phyloP scores from a whole-genome alignment of 2,888 invertebrate genomes.

The Lasioglossum vierecki region DNA sequence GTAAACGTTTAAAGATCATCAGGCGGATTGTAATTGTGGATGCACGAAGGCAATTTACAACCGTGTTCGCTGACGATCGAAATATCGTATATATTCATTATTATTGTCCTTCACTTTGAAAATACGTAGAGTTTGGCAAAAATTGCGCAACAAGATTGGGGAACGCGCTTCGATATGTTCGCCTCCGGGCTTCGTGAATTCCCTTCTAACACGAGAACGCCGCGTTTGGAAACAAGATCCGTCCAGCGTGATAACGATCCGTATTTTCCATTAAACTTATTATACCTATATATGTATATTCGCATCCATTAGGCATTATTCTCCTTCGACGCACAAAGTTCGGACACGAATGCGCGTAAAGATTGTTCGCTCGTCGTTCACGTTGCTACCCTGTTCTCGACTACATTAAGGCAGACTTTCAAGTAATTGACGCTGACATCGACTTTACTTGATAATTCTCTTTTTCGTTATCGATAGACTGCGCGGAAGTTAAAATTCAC shows the following conservation, averaged over 20 bases:
- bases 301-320: neutral
- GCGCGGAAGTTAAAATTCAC: neutral
- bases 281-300: neutral
- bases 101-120: conserved; percentile 54
- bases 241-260: conserved; percentile 14
- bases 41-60: neutral
- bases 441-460: conserved; percentile 22
- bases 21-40: neutral
- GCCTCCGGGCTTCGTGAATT: neutral
- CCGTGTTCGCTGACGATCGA: neutral
- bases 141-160: neutral
- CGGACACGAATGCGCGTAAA: neutral
- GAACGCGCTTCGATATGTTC: conserved; percentile 27
- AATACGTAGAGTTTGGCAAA: conserved; percentile 20
- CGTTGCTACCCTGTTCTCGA: neutral
- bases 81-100: conserved; percentile 3
- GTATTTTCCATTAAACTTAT: conserved; percentile 32
- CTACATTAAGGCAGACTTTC: conserved; percentile 41
- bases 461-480: neutral
- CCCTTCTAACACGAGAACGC: conserved; percentile 3
- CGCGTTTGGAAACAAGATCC: conserved; percentile 9
- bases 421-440: conserved; percentile 39
- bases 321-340: neutral
- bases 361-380: neutral
- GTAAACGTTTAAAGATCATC: neutral